These are phyloP conservation scores for Blastomussa wellsi DNA, from an alignment of 92 coral and sea anemone species.

Conservation along the genomic window DNA sequence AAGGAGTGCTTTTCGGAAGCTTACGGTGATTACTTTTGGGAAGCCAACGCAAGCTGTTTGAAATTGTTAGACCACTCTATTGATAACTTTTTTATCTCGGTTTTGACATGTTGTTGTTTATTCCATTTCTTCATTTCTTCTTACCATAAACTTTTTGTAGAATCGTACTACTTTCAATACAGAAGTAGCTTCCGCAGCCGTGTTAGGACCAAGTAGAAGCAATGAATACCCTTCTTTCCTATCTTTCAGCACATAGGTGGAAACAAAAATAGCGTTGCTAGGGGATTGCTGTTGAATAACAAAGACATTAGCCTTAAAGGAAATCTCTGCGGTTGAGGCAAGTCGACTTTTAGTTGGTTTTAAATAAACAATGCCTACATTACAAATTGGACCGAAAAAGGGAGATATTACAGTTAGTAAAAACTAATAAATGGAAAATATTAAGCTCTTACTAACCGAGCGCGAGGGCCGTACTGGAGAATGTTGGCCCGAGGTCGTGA, in stretches of 20 bases:
- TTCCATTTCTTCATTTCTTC: neutral
- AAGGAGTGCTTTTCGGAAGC: neutral
- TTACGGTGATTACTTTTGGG: neutral
- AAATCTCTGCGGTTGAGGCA: too few species aligned
- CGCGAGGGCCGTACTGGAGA: too few species aligned
- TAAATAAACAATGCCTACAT: too few species aligned
- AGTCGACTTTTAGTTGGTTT: too few species aligned
- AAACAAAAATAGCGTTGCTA: neutral
- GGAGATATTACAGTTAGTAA: too few species aligned
- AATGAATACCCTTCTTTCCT: neutral
- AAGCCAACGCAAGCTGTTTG: neutral
- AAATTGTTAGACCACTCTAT: neutral
- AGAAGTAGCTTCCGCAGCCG: neutral
- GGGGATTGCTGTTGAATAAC: neutral
- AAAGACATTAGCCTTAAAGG: neutral
- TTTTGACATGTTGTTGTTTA: neutral
- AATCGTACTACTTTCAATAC: neutral
- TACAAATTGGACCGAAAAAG: too few species aligned
- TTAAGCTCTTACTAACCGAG: too few species aligned
- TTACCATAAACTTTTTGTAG: constrained; percentile 32
- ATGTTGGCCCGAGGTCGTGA: too few species aligned
- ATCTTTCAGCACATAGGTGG: neutral
- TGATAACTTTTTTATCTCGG: neutral
- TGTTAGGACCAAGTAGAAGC: constrained; percentile 23
- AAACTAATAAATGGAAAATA: too few species aligned